phyloP scores from a whole-genome alignment of 2,888 invertebrate species.

The Drosophila algonquin region DNA sequence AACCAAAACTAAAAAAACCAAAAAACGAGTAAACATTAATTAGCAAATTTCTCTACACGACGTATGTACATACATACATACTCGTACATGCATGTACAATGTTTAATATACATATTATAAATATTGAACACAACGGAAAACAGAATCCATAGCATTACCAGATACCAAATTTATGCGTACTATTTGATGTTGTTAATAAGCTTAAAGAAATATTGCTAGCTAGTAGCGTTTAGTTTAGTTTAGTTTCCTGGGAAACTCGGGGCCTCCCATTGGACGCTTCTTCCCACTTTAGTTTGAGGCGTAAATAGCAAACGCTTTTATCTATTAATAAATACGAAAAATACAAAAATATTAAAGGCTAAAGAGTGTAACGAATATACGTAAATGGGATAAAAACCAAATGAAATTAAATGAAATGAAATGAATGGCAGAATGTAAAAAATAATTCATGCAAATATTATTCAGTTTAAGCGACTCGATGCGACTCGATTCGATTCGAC shows the following conservation, averaged over 20 bases:
- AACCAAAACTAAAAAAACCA: constrained; percentile 49
- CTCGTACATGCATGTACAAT: constrained; percentile 40
- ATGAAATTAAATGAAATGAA: constrained; percentile 38
- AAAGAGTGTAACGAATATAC: constrained; percentile 82
- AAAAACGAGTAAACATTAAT: constrained; percentile 62
- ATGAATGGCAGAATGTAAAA: constrained; percentile 58
- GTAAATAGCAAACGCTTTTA: constrained; percentile 81
- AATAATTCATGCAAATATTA: constrained; percentile 38
- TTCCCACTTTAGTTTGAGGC: constrained; percentile 69
- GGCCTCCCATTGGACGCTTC: constrained; percentile 29
- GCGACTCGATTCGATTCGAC: constrained; percentile 43
- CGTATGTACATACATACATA: constrained; percentile 68
- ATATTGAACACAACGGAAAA: constrained; percentile 49
- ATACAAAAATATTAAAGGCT: constrained; percentile 68
- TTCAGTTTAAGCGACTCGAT: constrained; percentile 45
- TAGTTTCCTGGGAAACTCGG: constrained; percentile 33
- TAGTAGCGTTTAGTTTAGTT: constrained; percentile 75
- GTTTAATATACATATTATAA: constrained; percentile 60
- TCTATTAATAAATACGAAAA: constrained; percentile 39
- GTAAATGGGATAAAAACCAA: constrained; percentile 73
- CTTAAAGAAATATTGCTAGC: constrained; percentile 64
- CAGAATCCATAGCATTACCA: constrained; percentile 45
- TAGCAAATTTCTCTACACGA: constrained; percentile 79
- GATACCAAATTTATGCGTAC: constrained; percentile 59
- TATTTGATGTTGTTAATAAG: constrained; percentile 79